phyloP scores from a whole-genome alignment of 2,888 invertebrate species.

The Chironomus tentans region DNA sequence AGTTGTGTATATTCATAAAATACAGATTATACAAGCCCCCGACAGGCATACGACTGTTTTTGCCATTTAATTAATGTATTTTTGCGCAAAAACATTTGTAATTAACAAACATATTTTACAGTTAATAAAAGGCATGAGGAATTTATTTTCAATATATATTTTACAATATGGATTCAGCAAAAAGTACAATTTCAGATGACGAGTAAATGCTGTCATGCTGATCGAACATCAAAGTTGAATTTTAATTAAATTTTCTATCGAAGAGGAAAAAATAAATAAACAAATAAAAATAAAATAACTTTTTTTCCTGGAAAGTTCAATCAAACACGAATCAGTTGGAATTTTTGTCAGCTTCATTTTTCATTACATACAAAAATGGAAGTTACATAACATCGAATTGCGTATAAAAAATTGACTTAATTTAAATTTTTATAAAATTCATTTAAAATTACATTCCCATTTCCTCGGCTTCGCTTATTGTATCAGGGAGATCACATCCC shows the following conservation, averaged over 20 bases:
- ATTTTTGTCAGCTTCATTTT: background rate
- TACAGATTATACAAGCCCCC: background rate
- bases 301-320: background rate
- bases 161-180: background rate
- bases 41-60: background rate
- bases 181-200: background rate
- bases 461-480: constrained; percentile 36
- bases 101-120: background rate
- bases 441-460: background rate
- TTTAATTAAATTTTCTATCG: constrained; percentile 22
- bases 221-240: constrained; percentile 24
- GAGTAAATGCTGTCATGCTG: constrained; percentile 14
- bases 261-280: background rate
- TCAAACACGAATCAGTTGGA: background rate
- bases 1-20: background rate
- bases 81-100: constrained; percentile 1
- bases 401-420: too few species aligned
- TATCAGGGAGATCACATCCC: constrained; percentile 52
- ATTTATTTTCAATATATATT: background rate
- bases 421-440: too few species aligned
- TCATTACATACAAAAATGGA: background rate
- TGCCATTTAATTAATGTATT: constrained; percentile 8
- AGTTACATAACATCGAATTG: too few species aligned
- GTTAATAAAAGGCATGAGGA: background rate
- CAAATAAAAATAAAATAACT: background rate